Conservation (phyloP, 1,140 invertebrate species). For the Scaptomyza hsui region DNA sequence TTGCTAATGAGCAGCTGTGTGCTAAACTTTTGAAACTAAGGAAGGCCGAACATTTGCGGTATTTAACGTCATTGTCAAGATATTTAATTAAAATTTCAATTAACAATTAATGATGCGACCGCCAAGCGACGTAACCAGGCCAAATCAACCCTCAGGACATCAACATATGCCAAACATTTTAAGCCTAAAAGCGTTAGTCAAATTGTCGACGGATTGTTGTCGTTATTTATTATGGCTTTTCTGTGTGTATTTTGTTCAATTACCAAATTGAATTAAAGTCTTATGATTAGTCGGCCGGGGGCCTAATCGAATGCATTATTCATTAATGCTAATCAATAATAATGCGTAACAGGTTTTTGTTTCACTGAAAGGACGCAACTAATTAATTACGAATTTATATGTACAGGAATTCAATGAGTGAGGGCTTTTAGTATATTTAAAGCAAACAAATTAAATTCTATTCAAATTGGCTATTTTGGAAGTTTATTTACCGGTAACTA, state of each 20-base stretch:
- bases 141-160: slow-evolving; percentile 45
- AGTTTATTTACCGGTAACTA: not conserved
- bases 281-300: slow-evolving; percentile 26
- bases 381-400: slow-evolving; percentile 27
- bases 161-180: slow-evolving; percentile 43
- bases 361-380: not conserved
- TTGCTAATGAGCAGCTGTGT: slow-evolving; percentile 39
- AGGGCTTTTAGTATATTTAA: slow-evolving; percentile 25
- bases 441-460: slow-evolving; percentile 11
- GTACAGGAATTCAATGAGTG: too few species aligned
- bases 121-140: slow-evolving; percentile 4
- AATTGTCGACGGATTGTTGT: slow-evolving; percentile 42
- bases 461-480: slow-evolving; percentile 5
- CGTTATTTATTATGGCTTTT: slow-evolving; percentile 31
- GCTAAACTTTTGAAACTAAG: slow-evolving; percentile 35
- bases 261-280: slow-evolving; percentile 44
- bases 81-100: slow-evolving; percentile 81
- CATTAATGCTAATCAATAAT: slow-evolving; percentile 7
- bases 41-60: slow-evolving; percentile 51
- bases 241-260: slow-evolving; percentile 13
- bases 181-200: slow-evolving; percentile 16
- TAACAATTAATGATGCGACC: slow-evolving; percentile 69
- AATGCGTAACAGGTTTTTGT: not conserved
- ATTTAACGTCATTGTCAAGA: slow-evolving; percentile 70
- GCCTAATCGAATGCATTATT: slow-evolving; percentile 40